Conservation (phyloP, 64 coral and sea anemone species). For the Montipora capricornis region DNA sequence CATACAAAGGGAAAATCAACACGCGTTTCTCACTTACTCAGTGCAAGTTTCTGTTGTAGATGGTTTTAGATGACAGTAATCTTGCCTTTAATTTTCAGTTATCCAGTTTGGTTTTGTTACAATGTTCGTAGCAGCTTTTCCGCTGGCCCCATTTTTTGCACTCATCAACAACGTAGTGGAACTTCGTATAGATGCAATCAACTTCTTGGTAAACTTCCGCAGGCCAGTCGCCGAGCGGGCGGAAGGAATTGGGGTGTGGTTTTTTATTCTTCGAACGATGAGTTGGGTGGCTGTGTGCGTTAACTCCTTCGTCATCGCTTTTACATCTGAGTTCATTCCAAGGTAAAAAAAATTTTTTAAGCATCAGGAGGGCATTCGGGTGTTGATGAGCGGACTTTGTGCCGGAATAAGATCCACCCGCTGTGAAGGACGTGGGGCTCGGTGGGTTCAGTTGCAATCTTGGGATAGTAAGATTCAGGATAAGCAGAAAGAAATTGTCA, state of each 20-base stretch:
- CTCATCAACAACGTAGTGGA: conserved; percentile 84
- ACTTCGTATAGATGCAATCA: conserved; percentile 79
- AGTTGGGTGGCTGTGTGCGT: conserved; percentile 70
- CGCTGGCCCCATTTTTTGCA: conserved; percentile 72
- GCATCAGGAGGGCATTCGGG: too few relatives aligned
- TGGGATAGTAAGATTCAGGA: too few relatives aligned
- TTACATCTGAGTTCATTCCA: conserved; percentile 91
- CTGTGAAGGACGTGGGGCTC: too few relatives aligned
- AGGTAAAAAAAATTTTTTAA: conserved; percentile 21
- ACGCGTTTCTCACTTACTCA: too few relatives aligned
- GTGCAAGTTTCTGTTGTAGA: too few relatives aligned
- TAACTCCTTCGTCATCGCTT: conserved; percentile 86
- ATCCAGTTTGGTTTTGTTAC: conserved; percentile 90
- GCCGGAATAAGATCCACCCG: too few relatives aligned
- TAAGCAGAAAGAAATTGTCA: too few relatives aligned
- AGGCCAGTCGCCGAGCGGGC: conserved; percentile 80
- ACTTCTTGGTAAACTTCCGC: conserved; percentile 85
- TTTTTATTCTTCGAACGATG: conserved; percentile 74
- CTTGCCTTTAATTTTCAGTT: conserved; percentile 20
- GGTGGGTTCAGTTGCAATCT: too few relatives aligned
- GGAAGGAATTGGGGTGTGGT: conserved; percentile 80
- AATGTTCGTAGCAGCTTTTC: conserved; percentile 89
- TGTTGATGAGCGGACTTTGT: too few relatives aligned
- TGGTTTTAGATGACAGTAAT: too few relatives aligned
- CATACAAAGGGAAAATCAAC: too few relatives aligned